These are phyloP conservation scores for Octomys mimax DNA, from an alignment of 2,797 vertebrate species.

Conservation along the genomic window DNA sequence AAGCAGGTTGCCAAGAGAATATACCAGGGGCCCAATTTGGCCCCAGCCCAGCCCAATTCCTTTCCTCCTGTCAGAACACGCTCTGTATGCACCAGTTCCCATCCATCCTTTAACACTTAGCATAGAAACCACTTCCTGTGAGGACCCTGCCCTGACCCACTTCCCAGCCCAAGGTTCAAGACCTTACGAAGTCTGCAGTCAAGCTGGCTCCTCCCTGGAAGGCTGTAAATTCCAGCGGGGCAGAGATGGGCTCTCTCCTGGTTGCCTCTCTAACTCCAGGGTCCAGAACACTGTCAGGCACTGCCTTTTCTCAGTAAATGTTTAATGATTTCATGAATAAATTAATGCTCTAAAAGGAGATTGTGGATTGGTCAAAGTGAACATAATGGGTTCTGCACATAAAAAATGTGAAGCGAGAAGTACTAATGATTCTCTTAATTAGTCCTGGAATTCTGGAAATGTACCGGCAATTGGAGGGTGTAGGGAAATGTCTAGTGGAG, in stretches of 20 bases:
- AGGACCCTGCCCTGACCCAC: neutral
- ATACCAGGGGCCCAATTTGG: neutral
- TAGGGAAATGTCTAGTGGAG: neutral
- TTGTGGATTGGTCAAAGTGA: slow-evolving; percentile 21
- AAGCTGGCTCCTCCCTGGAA: neutral
- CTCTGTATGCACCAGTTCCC: neutral
- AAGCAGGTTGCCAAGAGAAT: slow-evolving; percentile 36
- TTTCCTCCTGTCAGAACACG: neutral
- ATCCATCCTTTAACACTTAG: neutral
- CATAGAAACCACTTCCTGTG: neutral
- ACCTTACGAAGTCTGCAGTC: neutral
- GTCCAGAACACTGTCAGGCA: slow-evolving; percentile 3
- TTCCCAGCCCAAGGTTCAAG: neutral
- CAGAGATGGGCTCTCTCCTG: neutral
- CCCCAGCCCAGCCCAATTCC: neutral
- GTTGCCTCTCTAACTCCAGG: neutral
- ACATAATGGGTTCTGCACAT: neutral
- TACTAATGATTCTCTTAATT: neutral
- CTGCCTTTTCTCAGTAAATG: slow-evolving; percentile 8
- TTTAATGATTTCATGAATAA: slow-evolving; percentile 54
- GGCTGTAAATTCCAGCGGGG: neutral
- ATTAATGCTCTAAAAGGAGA: slow-evolving; percentile 7
- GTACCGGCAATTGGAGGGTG: neutral
- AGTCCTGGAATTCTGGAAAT: slow-evolving; percentile 6
- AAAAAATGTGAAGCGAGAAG: neutral